phyloP scores from a whole-genome alignment of 2,113 vertebrate species.

The Pitta sordida region DNA sequence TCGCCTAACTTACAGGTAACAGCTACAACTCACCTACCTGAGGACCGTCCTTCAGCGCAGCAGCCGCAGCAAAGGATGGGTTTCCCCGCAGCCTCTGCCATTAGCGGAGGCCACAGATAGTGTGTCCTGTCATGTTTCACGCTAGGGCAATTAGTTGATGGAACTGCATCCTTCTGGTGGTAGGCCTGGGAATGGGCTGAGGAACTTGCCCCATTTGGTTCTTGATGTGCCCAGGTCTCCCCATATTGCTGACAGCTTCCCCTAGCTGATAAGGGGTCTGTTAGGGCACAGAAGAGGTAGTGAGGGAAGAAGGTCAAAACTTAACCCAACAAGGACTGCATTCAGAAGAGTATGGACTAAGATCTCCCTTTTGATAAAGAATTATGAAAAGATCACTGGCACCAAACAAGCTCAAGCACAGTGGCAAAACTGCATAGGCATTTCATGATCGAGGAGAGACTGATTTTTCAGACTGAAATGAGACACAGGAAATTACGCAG shows the following conservation, averaged over 20 bases:
- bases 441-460: not conserved
- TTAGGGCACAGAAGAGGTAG: constrained; percentile 66
- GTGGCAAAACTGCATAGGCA: not conserved
- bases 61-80: constrained; percentile 5
- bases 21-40: constrained; percentile 49
- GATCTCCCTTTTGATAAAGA: constrained; percentile 10
- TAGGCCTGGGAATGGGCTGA: constrained; percentile 48
- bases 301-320: constrained; percentile 63
- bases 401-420: not conserved
- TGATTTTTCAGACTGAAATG: not conserved
- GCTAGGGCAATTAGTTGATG: constrained; percentile 57
- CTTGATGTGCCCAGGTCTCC: constrained; percentile 61
- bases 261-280: constrained; percentile 63
- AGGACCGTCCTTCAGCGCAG: constrained; percentile 27
- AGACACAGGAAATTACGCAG: not conserved
- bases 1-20: not conserved
- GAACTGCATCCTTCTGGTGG: constrained; percentile 54
- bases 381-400: constrained; percentile 36
- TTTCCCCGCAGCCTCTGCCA: constrained; percentile 45
- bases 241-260: constrained; percentile 62
- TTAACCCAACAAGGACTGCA: not conserved
- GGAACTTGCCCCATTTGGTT: constrained; percentile 52
- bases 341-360: not conserved
- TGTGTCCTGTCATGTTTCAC: constrained; percentile 48
- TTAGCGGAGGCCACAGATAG: constrained; percentile 53